These are phyloP conservation scores for Leuciscus waleckii DNA, from an alignment of 2,797 vertebrate species.

Conservation along the genomic window DNA sequence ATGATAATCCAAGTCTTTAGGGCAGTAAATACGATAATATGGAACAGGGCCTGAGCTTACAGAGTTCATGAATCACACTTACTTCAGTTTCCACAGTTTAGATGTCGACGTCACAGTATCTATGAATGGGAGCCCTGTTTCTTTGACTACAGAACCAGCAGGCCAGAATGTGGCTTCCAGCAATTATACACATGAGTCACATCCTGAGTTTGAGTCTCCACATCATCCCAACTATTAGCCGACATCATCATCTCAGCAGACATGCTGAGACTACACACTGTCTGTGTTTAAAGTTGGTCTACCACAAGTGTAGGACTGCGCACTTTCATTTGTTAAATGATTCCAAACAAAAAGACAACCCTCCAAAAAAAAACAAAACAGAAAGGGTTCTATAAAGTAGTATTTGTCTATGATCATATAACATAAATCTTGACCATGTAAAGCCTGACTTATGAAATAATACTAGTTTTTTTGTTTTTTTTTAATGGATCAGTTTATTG, in stretches of 20 bases:
- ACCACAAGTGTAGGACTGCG: slow-evolving; percentile 24
- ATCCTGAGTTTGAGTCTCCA: slow-evolving; percentile 43
- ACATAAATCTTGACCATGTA: background rate
- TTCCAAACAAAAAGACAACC: background rate
- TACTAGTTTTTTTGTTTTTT: background rate
- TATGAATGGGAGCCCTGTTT: slow-evolving; percentile 31
- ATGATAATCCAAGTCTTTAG: background rate
- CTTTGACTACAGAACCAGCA: slow-evolving; percentile 35
- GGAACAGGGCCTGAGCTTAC: background rate
- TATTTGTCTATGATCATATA: background rate
- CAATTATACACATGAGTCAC: slow-evolving; percentile 43
- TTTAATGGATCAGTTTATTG: background rate
- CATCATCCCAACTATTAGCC: slow-evolving; percentile 30
- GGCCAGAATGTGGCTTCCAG: slow-evolving; percentile 20
- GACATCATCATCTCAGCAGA: slow-evolving; percentile 43
- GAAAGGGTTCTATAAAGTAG: background rate
- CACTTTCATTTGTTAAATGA: slow-evolving; percentile 36
- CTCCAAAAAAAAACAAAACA: background rate
- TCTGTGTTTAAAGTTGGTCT: slow-evolving; percentile 47
- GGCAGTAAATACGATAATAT: background rate
- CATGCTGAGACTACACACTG: slow-evolving; percentile 37
- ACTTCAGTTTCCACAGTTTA: slow-evolving; percentile 23
- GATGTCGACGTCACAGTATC: background rate
- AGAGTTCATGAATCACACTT: slow-evolving; percentile 21
- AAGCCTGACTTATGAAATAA: background rate